phyloP scores from a whole-genome alignment of 2,113 vertebrate genomes.

The Nerophis lumbriciformis region DNA sequence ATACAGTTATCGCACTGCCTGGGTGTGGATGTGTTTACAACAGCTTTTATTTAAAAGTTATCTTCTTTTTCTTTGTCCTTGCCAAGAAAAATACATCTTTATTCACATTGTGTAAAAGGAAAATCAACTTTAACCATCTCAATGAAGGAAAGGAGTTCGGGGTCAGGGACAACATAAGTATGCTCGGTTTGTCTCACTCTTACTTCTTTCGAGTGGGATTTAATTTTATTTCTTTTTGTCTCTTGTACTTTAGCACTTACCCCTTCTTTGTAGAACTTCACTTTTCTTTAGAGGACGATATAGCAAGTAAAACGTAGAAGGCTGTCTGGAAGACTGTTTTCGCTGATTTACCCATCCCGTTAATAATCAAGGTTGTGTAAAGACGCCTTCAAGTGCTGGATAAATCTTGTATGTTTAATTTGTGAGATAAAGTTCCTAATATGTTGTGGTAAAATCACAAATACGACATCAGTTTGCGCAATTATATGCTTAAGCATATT shows the following conservation, averaged over 20 bases:
- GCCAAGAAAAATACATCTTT: not conserved
- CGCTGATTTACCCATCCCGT: not conserved
- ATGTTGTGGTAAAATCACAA: not conserved
- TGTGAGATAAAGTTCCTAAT: too few species aligned
- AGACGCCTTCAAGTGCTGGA: not conserved
- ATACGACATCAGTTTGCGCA: not conserved
- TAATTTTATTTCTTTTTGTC: not conserved
- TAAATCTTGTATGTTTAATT: too few species aligned
- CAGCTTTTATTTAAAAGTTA: not conserved
- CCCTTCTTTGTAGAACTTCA: not conserved
- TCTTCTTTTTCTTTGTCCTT: constrained; percentile 2
- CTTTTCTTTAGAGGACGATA: not conserved
- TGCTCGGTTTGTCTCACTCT: not conserved
- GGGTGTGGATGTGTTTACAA: not conserved
- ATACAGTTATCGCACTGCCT: too few species aligned
- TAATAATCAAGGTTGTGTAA: not conserved
- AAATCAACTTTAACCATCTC: constrained; percentile 3
- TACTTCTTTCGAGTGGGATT: constrained; percentile 8
- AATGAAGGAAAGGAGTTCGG: not conserved
- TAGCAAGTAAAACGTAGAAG: not conserved
- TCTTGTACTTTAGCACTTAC: too few species aligned
- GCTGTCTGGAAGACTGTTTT: not conserved
- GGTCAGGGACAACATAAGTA: not conserved
- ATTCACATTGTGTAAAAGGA: not conserved
- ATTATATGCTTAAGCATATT: constrained; percentile 5